Conservation (phyloP, 64 coral and sea anemone genomes). For the Dendronephthya gigantea region DNA sequence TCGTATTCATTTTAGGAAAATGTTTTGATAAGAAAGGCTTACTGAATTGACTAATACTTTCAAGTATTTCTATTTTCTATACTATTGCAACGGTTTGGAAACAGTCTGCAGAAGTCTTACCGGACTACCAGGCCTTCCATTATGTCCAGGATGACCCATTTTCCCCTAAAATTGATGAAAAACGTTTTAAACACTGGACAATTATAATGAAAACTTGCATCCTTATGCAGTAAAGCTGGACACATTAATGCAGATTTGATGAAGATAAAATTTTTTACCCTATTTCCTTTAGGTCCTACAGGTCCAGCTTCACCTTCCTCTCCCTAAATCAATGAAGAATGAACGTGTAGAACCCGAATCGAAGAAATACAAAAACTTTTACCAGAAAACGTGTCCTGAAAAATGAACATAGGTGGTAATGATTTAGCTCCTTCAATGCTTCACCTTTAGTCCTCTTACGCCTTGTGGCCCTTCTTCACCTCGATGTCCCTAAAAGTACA, state of each 20-base stretch:
- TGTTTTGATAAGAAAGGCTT: background rate
- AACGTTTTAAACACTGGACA: background rate
- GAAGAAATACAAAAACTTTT: background rate
- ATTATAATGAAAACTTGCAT: background rate
- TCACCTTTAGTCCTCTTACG: conserved; percentile 39
- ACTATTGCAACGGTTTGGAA: background rate
- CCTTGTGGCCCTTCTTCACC: conserved; percentile 38
- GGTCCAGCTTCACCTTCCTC: background rate
- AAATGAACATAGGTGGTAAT: too few species aligned
- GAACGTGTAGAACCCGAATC: background rate
- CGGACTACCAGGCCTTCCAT: conserved; percentile 42
- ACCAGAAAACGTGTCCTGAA: background rate
- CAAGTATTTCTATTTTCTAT: background rate
- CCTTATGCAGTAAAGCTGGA: too few species aligned
- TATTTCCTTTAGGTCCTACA: background rate
- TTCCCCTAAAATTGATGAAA: conserved; percentile 43
- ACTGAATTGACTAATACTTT: too few species aligned
- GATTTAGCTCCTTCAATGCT: background rate
- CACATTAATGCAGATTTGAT: background rate
- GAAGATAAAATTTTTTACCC: background rate
- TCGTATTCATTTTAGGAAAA: background rate
- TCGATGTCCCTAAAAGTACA: conserved; percentile 27
- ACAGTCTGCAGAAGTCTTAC: conserved; percentile 21
- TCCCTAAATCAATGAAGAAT: background rate
- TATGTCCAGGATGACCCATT: conserved; percentile 54